Evolutionary conservation across 64 coral and sea anemone genomes (phyloP), one percentile per base, ranked within the genome.

Genomic region (Stylophora pistillata): DNA sequence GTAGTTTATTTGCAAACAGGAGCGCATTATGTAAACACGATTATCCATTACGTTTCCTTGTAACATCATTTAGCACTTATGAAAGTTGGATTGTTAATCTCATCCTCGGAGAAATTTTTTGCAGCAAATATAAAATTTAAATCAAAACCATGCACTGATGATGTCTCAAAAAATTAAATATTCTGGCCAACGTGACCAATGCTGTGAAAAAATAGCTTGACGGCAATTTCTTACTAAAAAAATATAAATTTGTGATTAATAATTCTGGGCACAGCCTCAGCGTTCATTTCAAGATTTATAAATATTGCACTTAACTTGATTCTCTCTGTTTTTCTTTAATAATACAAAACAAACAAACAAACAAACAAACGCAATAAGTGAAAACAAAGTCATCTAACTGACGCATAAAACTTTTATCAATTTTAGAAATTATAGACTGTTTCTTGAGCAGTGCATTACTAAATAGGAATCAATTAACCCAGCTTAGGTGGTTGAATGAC

Each of bases 151-250:
- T 54, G 13, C 32, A 76, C n/a, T 5, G 16, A 13, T 26, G 30
- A 17, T n/a, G 57, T 82, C 20, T 30, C 75, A 55, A 32, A 62
- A 9, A 66, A 66, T 65, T 82, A 82, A 84, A 70, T 84, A 84
- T 52, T 23, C 73, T 12, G 65, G 32, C n/a, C 64, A 25, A 28
- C 25, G 20, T 25, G 37, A 84, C 32, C 62, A 53, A 84, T 10
- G 33, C 17, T 70, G 28, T 52, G 20, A 69, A 84, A 64, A 84
- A 84, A 53, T 69, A 84, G 62, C 55, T 29, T 30, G 34, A 34
- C 21, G 13, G 17, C 58, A 41, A 34, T 34, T 64, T 47, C 73
- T 16, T 41, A 37, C 34, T 84, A 84, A 31, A 69, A 84, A 84
- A 70, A 84, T 84, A 84, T 53, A 54, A 10, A 15, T 31, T 73